Base-by-base conservation (phyloP, 2,888 invertebrate species). In the Vesta saturnalis region DNA sequence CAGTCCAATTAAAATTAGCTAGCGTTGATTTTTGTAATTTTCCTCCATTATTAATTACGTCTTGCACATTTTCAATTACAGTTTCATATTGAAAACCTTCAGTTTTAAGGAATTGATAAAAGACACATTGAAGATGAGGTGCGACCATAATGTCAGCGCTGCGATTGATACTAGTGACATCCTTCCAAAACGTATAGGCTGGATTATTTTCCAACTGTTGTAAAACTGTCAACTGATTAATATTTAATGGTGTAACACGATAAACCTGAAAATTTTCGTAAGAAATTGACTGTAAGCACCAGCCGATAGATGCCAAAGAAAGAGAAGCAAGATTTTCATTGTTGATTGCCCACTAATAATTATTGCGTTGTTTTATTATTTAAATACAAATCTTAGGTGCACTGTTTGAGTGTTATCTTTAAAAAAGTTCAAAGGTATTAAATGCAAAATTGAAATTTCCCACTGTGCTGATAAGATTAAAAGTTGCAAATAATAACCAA, bases 11-110 rank as follows among this genome's bases (percentile, higher is more conserved):
- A 60, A 90, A 89, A 79, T 69, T 39, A 8, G 59, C 55, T 2
- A 6, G 3, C 12, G 1, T 5, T 21, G 15, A 8, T 60, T 18
- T 2, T 1, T 1, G 21, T 21, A 78, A 78, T 60, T 84, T 73
- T 74, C 87, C 87, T 39, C 84, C 85, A 35, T 86, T 84, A 71
- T 82, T 79, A 43, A 83, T 68, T n/a, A 39, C 8, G 15, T 83
- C 79, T 82, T 92, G 91, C 0, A 92, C 88, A 81, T 92, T 85
- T 1, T 86, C 79, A 64, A 91, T 86, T 60, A 86, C 81, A 0
- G 87, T 73, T 68, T 85, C 78, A 23, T 79, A 81, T 18, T 83
- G 70, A 1, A 89, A 80, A 0, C 82, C 80, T 57, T 80, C 78
- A 0, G 78, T 56, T 0, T 82, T 77, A 58, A 88, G 80, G 0